Conservation (phyloP, 2,113 vertebrate species). For the Chamaea fasciata region DNA sequence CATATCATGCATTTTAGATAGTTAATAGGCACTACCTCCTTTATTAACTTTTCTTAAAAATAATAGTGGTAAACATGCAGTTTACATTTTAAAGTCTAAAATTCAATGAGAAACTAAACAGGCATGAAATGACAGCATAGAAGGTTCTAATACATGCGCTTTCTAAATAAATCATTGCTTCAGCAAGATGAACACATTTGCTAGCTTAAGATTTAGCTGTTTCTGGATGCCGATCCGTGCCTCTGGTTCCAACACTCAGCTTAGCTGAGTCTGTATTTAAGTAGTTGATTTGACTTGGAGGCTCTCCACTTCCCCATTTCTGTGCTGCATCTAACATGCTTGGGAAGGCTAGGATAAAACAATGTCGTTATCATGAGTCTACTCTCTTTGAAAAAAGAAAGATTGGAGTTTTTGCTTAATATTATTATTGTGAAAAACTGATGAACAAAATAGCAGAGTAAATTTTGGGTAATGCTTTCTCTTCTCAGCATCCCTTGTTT, state of each 20-base stretch:
- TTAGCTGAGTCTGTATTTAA: background rate
- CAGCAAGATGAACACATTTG: background rate
- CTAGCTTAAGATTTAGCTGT: background rate
- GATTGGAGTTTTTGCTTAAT: background rate
- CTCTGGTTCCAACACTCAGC: background rate
- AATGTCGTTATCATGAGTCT: background rate
- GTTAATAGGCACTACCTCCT: background rate
- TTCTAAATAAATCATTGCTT: background rate
- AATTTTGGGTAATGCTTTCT: background rate
- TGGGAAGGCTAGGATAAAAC: background rate
- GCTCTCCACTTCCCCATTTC: background rate
- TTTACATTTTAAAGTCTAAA: background rate
- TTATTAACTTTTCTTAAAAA: background rate
- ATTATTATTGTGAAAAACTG: background rate
- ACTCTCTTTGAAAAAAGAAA: background rate
- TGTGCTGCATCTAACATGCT: background rate
- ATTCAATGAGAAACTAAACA: background rate
- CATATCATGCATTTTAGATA: background rate
- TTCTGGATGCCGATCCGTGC: background rate
- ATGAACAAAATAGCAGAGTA: background rate
- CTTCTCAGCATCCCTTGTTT: background rate
- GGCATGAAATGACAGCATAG: background rate
- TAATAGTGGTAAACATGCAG: background rate
- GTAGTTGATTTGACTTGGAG: background rate
- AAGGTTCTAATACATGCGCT: background rate